Percentiles rank a stretch among this genome's conserved stretches.
Conservation (phyloP, 2,113 vertebrate genomes). For the Oreamnos americanus region DNA sequence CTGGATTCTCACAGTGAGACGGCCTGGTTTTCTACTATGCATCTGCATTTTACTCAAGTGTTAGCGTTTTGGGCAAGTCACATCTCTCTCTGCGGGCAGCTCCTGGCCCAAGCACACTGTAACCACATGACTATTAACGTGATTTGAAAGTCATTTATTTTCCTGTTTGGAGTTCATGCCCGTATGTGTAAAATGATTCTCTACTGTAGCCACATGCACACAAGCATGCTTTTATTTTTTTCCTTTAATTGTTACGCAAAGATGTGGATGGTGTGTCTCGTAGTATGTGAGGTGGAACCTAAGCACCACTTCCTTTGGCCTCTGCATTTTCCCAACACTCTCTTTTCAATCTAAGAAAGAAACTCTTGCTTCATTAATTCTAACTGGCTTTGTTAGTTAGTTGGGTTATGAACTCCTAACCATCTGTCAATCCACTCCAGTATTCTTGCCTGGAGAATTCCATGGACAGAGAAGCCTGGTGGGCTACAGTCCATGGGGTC, state of each 20-base stretch:
- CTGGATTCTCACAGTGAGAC: not conserved
- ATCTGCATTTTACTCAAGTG: not conserved
- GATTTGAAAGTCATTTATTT: not conserved
- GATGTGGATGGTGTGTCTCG: accelerated
- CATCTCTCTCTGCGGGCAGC: not conserved
- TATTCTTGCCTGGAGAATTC: not conserved
- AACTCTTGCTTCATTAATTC: not conserved
- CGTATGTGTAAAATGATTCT: not conserved
- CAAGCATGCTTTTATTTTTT: not conserved
- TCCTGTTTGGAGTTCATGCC: not conserved
- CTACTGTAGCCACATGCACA: not conserved
- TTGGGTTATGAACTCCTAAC: not conserved
- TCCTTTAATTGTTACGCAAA: not conserved
- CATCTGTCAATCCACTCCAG: not conserved
- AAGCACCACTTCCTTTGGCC: not conserved
- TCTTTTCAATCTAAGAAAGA: not conserved
- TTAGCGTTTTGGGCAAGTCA: not conserved
- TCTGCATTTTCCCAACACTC: not conserved
- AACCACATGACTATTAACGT: not conserved
- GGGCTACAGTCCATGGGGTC: not conserved
- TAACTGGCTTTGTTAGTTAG: not conserved
- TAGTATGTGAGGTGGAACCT: not conserved
- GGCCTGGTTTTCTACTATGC: not conserved
- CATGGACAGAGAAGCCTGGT: not conserved
- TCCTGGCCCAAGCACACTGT: not conserved